phyloP scores from a whole-genome alignment of 2,113 vertebrate genomes.

The Tonatia bakeri region DNA sequence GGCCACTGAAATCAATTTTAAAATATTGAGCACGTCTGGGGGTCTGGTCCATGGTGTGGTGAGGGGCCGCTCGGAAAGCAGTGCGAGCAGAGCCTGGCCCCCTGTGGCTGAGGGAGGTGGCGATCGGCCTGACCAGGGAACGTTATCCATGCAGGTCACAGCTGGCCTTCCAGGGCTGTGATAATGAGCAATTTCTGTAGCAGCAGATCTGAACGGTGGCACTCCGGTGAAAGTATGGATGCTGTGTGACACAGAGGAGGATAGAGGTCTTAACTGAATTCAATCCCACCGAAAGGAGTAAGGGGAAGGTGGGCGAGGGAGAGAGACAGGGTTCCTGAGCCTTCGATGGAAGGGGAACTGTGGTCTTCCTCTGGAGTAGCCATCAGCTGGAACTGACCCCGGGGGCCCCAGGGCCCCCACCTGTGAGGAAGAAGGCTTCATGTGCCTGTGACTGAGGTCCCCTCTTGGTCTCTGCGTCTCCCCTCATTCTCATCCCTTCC shows the following conservation, averaged over 20 bases:
- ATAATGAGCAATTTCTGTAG: neutral
- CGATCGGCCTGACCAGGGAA: fast-evolving
- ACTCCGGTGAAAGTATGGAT: neutral
- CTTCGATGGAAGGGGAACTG: neutral
- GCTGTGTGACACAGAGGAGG: neutral
- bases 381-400: neutral
- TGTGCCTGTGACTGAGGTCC: fast-evolving
- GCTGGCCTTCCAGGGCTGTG: fast-evolving
- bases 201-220: neutral
- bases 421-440: neutral
- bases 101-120: neutral
- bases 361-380: neutral
- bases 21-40: neutral
- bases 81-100: fast-evolving
- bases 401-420: neutral
- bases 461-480: neutral
- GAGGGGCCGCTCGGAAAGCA: neutral
- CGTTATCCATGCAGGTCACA: too few relatives aligned
- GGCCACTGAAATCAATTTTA: neutral
- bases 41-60: fast-evolving
- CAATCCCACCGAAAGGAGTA: neutral
- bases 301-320: too few relatives aligned
- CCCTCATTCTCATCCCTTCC: neutral
- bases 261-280: neutral
- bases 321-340: neutral